These are phyloP conservation scores for Coreius guichenoti DNA, from an alignment of 2,797 vertebrate genomes.

Conservation along the genomic window DNA sequence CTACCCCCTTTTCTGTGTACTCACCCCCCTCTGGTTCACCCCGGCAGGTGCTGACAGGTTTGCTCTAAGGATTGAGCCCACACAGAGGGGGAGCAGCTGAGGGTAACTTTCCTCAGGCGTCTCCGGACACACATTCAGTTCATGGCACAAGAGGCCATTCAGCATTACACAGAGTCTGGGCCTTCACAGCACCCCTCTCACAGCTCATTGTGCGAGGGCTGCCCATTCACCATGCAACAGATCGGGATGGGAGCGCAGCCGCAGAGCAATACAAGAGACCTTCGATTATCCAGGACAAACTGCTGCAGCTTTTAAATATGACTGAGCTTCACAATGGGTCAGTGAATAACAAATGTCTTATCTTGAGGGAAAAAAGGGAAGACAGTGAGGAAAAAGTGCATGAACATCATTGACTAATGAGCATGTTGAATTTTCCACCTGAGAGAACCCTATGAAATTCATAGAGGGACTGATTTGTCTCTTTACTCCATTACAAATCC, in stretches of 20 bases:
- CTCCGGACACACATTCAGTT: conserved; percentile 79
- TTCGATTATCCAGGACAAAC: conserved; percentile 32
- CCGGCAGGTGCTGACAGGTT: conserved; percentile 32
- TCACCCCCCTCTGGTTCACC: conserved; percentile 15
- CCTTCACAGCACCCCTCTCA: conserved; percentile 37
- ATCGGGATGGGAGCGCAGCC: neutral
- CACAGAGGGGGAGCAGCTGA: conserved; percentile 71
- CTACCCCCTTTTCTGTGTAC: neutral
- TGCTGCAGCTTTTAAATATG: conserved; percentile 11
- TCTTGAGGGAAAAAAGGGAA: conserved; percentile 4
- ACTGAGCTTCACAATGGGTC: conserved; percentile 32
- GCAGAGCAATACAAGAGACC: conserved; percentile 15
- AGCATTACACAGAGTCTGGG: conserved; percentile 49
- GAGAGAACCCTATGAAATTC: neutral
- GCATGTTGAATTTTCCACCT: conserved; percentile 27
- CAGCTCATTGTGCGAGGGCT: conserved; percentile 14
- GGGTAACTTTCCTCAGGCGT: conserved; percentile 69
- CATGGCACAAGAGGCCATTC: conserved; percentile 78
- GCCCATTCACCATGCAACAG: conserved; percentile 30
- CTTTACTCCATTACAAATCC: conserved; percentile 5
- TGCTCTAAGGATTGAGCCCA: conserved; percentile 35
- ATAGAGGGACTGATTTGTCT: conserved; percentile 4
- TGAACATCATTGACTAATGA: conserved; percentile 13
- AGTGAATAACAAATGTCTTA: conserved; percentile 40
- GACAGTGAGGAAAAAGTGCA: conserved; percentile 24